Evolutionary conservation across 1,140 invertebrate genomes (phyloP), one percentile per base, ranked within the genome.

Genomic region (Anoplolepis gracilipes): DNA sequence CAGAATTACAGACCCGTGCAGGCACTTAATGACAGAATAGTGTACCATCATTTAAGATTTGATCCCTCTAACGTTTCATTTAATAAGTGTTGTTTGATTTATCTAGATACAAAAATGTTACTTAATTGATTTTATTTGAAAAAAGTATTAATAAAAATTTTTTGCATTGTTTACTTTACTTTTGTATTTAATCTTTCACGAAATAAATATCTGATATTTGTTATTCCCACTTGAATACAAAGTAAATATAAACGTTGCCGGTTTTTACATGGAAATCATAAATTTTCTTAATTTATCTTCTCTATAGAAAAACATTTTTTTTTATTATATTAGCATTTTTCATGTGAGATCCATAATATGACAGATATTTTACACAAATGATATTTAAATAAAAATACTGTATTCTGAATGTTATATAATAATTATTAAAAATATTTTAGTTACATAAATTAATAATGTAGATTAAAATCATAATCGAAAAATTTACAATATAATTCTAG

Each of bases 1-100:
- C 82, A 25, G 33, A 94, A 93, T 82, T 88, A 88, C 55, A 88
- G 93, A 64, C 92, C 93, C 1, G 55, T 53, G 16, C 93, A 94
- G 57, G 11, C 78, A 0, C 30, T 90, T 19, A 79, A 85, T 6
- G 16, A 76, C 5, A 84, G 93, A 65, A 88, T 87, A n/a, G 87
- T 94, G 8, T 91, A 92, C 65, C 88, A 92, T 65, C 87, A 89
- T 57, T 67, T 93, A 11, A 72, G 85, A 13, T n/a, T n/a, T n/a
- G n/a, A n/a, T n/a, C n/a, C n/a, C n/a, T n/a, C n/a, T n/a, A n/a
- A n/a, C 89, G 86, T 61, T 92, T 49, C 4, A 19, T 19, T 49
- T 49, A 19, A 49, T 49, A 49, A 49, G 16, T 49, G 16, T 19
- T 16, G 19, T 49, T 49, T 49, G 19, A 19, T 49, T 16, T 19